A percentile compares a stretch with the other conserved stretches of the same genome.
Conservation (phyloP, 2,113 vertebrate genomes). For the Sander lucioperca region DNA sequence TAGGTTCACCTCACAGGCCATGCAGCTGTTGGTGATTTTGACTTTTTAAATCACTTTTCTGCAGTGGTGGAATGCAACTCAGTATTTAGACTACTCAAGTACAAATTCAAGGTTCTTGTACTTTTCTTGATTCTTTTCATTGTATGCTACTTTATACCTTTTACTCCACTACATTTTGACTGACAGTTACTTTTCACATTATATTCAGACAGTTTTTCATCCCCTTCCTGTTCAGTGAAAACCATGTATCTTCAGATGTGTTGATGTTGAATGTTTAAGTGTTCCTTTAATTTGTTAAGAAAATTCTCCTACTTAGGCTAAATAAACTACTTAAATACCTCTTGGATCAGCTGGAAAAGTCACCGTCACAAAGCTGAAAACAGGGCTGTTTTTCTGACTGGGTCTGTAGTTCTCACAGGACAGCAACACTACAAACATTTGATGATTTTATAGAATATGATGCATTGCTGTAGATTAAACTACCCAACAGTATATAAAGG, state of each 20-base stretch:
- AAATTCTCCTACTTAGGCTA: too few species aligned
- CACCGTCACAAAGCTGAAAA: too few species aligned
- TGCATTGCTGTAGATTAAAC: background rate
- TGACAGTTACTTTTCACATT: background rate
- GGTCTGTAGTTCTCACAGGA: too few species aligned
- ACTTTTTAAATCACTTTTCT: background rate
- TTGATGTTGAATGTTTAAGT: too few species aligned
- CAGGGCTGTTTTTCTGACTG: too few species aligned
- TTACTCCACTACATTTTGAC: background rate
- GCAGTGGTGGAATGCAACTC: background rate
- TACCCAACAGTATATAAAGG: background rate
- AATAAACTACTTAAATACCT: too few species aligned
- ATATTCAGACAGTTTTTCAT: too few species aligned
- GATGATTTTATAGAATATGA: background rate
- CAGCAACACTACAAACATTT: background rate
- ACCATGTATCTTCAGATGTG: too few species aligned
- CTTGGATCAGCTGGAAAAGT: too few species aligned
- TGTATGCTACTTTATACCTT: background rate
- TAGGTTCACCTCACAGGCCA: conserved; percentile 33
- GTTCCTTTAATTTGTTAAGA: too few species aligned
- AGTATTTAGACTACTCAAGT: background rate
- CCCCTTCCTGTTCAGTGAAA: too few species aligned
- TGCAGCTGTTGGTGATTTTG: background rate
- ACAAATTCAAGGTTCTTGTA: background rate
- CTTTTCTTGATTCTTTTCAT: too few species aligned